Evolutionary conservation across 2,888 invertebrate species (phyloP).

Genomic region (Andricus quercusramuli): DNA sequence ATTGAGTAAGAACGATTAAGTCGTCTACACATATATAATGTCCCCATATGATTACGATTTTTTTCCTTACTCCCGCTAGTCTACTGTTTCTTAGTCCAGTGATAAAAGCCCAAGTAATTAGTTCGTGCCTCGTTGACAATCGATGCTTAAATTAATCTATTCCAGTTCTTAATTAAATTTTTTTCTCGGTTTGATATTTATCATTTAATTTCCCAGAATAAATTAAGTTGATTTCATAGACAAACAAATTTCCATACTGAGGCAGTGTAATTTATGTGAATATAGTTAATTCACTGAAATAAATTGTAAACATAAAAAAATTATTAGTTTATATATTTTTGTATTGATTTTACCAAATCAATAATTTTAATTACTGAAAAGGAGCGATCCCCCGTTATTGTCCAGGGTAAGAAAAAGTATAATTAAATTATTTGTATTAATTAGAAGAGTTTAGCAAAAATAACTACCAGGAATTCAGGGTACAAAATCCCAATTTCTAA

Average conservation of each 20-base stretch:
- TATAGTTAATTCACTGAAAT: neutral
- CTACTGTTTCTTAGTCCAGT: constrained; percentile 3
- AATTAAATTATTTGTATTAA: too few species aligned
- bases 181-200: neutral
- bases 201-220: neutral
- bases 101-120: constrained; percentile 1
- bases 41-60: constrained; percentile 1
- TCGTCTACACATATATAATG: constrained; percentile 2
- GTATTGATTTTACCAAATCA: too few species aligned
- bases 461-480: too few species aligned
- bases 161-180: neutral
- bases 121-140: neutral
- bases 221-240: neutral
- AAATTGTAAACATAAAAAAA: neutral
- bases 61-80: constrained; percentile 3
- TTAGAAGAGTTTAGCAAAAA: too few species aligned
- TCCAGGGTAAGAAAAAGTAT: too few species aligned
- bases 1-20: constrained; percentile 31
- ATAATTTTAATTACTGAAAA: too few species aligned
- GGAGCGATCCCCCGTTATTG: too few species aligned
- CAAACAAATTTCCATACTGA: neutral
- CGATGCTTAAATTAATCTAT: neutral
- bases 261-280: neutral
- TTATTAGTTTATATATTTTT: too few species aligned
- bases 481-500: too few species aligned